phyloP scores from a whole-genome alignment of 2,888 invertebrate genomes.

The Folsomia manolachei region DNA sequence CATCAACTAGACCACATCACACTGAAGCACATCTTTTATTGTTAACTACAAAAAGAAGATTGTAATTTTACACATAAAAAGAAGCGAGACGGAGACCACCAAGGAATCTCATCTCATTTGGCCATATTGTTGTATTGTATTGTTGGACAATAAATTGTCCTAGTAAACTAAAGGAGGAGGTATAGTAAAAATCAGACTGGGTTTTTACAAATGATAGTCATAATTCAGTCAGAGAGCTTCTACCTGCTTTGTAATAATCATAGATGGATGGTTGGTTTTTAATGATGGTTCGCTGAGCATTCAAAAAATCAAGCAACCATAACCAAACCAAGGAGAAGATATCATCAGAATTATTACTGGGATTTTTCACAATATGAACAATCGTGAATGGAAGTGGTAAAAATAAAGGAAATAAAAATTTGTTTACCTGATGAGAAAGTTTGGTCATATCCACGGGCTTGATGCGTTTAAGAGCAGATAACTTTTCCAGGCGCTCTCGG shows the following conservation, averaged over 20 bases:
- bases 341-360: not conserved
- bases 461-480: conserved; percentile 87
- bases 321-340: too few species aligned
- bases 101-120: conserved; percentile 8
- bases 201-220: too few species aligned
- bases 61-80: not conserved
- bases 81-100: too few species aligned
- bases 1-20: not conserved
- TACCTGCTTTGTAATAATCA: too few species aligned
- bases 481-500: conserved; percentile 82
- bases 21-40: not conserved
- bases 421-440: conserved; percentile 74
- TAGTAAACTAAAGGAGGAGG: too few species aligned
- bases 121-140: not conserved
- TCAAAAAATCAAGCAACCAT: not conserved
- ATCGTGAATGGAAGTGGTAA: too few species aligned
- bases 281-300: too few species aligned
- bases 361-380: too few species aligned
- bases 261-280: too few species aligned
- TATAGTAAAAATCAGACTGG: too few species aligned
- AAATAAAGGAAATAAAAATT: not conserved
- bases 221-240: too few species aligned
- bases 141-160: too few species aligned
- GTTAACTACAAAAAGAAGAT: not conserved
- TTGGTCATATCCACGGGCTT: conserved; percentile 91